Evolutionary conservation across 2,888 invertebrate species (phyloP), one percentile per base, ranked within the genome.

Genomic region (Cheilosia vernalis): DNA sequence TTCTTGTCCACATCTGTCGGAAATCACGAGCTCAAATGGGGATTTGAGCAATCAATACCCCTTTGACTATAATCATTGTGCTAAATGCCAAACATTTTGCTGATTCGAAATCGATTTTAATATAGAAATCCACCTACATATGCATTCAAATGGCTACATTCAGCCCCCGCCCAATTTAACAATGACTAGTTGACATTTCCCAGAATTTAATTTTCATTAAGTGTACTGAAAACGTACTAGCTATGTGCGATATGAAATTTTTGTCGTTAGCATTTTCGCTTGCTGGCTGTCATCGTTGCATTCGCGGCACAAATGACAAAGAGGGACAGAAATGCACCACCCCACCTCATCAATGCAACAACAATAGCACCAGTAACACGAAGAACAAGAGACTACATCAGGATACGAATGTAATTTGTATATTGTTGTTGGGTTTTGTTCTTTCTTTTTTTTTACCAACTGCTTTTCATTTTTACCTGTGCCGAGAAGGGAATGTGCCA

Each of bases 191-290:
- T 37, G 74, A 58, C 74, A 84, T 66, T 67, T 85, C 66, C 69
- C 55, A 66, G 76, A 85, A 85, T 70, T 85, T 80, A 85, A 80
- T 85, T 85, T 80, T 80, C 76, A 85, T 85, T 76, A 80, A 74
- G 79, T 78, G 78, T 27, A 44, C 44, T 40, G 63, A 47, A 61
- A 58, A 58, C 21, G 17, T 47, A 60, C 42, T n/a, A n/a, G n/a
- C n/a, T 13, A 33, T 76, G 82, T 73, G 79, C 64, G 74, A 69
- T 80, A 80, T 80, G 76, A 70, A 76, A 76, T 80, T 69, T 63
- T 76, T 84, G 66, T 60, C 80, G 79, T 74, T 74, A 55, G 55
- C 67, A 60, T 61, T 61, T 42, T 49, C 56, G 56, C 49, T 69
- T 19, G 64, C 21, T 61, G 40, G 42, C 61, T 70, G 84, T 76